phyloP scores from a whole-genome alignment of 1,140 invertebrate species.

The Psilanteris sp. region DNA sequence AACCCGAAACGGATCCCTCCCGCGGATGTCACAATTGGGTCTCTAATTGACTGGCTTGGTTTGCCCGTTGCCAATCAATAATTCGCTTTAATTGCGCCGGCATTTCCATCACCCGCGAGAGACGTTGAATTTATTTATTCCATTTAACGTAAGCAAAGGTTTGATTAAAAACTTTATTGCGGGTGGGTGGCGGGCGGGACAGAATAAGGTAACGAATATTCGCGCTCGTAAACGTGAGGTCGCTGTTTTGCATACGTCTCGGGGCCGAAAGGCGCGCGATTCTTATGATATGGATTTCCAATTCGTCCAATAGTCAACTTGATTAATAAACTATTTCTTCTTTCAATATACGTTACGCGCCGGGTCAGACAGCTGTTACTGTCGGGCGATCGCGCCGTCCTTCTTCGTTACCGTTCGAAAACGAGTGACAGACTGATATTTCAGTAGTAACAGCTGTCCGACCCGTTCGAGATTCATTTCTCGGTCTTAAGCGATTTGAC shows the following conservation, averaged over 20 bases:
- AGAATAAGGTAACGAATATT: slow-evolving; percentile 8
- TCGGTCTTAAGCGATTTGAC: slow-evolving; percentile 44
- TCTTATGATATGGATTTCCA: slow-evolving; percentile 53
- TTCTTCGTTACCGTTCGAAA: slow-evolving; percentile 51
- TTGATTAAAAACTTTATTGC: no score
- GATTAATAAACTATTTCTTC: slow-evolving; percentile 66
- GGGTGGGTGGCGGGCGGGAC: no score
- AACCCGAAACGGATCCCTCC: no score
- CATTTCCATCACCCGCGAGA: no score
- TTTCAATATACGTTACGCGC: slow-evolving; percentile 54
- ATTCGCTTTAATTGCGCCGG: no score
- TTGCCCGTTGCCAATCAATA: no score
- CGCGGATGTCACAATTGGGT: no score
- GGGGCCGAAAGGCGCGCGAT: slow-evolving; percentile 1
- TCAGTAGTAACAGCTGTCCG: slow-evolving; percentile 65
- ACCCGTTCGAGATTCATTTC: slow-evolving; percentile 62
- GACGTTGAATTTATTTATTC: no score
- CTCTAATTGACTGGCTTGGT: no score
- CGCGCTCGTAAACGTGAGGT: background rate
- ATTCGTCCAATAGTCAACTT: slow-evolving; percentile 57
- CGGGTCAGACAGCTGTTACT: slow-evolving; percentile 66
- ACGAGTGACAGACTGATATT: slow-evolving; percentile 66
- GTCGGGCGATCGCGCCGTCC: slow-evolving; percentile 47
- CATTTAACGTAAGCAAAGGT: no score
- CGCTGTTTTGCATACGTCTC: slow-evolving; percentile 17